Evolutionary conservation across 2,888 invertebrate species (phyloP).

Genomic region (Oscheius sp.): DNA sequence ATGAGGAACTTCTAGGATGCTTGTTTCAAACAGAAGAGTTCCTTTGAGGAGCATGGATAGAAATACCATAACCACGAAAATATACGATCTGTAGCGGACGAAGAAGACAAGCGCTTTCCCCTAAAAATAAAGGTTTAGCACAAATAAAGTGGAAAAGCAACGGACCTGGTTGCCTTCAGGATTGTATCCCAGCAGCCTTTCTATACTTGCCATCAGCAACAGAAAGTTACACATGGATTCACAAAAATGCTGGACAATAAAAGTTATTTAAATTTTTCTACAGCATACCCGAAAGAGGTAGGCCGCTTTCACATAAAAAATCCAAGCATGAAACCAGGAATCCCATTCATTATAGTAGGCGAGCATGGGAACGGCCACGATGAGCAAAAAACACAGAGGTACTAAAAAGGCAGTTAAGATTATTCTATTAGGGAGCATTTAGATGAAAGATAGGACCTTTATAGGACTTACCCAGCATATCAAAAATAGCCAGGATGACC

Average conservation of each 20-base stretch:
- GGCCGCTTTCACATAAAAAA: conserved; percentile 45
- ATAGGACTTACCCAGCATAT: conserved; percentile 37
- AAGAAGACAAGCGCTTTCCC: conserved; percentile 56
- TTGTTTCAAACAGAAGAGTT: conserved; percentile 59
- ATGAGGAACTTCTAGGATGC: conserved; percentile 38
- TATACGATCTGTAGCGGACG: conserved; percentile 54
- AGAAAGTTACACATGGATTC: conserved; percentile 64
- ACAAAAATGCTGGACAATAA: conserved; percentile 58
- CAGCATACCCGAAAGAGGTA: conserved; percentile 32
- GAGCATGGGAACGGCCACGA: conserved; percentile 50
- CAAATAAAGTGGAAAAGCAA: too few species aligned
- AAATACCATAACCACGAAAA: conserved; percentile 49
- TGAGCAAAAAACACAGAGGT: conserved; percentile 39
- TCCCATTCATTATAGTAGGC: conserved; percentile 37
- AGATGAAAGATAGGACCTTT: not conserved
- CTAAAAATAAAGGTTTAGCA: too few species aligned
- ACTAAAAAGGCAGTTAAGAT: conserved; percentile 27
- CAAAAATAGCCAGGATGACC: conserved; percentile 60
- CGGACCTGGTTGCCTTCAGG: conserved; percentile 37
- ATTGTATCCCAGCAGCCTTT: conserved; percentile 59
- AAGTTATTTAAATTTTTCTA: not conserved
- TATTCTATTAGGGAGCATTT: not conserved
- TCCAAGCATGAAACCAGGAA: conserved; percentile 40
- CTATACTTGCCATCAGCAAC: conserved; percentile 61
- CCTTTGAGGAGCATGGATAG: conserved; percentile 59